Conservation (phyloP, 1,140 invertebrate species). For the Papilio polyxenes region DNA sequence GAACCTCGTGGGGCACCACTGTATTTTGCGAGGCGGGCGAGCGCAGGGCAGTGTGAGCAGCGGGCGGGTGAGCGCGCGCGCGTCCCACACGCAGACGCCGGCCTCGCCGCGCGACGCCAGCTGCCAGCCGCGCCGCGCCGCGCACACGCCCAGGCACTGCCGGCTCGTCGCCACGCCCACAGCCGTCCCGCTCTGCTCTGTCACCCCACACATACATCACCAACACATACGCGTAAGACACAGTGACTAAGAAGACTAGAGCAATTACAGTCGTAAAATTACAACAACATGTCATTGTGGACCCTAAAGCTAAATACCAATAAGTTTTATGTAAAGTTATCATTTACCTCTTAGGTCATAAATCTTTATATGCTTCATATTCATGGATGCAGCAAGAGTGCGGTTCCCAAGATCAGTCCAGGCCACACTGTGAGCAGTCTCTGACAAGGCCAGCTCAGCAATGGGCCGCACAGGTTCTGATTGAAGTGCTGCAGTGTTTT, state of each 20-base stretch:
- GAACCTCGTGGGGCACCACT: slow-evolving; percentile 95
- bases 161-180: slow-evolving; percentile 89
- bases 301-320: too few relatives aligned
- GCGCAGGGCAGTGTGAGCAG: slow-evolving; percentile 86
- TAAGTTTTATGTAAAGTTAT: neutral
- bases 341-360: slow-evolving; percentile 93
- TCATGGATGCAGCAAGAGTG: slow-evolving; percentile 92
- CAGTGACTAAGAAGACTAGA: too few relatives aligned
- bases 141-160: slow-evolving; percentile 89
- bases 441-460: slow-evolving; percentile 87
- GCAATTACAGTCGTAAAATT: neutral
- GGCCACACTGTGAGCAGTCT: slow-evolving; percentile 90
- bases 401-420: slow-evolving; percentile 90
- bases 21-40: slow-evolving; percentile 87
- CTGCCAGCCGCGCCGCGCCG: slow-evolving; percentile 89
- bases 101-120: slow-evolving; percentile 92
- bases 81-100: slow-evolving; percentile 93
- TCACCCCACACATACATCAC: neutral
- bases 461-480: slow-evolving; percentile 75
- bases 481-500: slow-evolving; percentile 36
- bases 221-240: too few relatives aligned
- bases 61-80: slow-evolving; percentile 92
- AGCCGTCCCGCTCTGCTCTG: slow-evolving; percentile 79
- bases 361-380: slow-evolving; percentile 93
- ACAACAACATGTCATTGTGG: neutral